Base-by-base conservation (phyloP, 2,888 invertebrate species). In the Lagria hirta region DNA sequence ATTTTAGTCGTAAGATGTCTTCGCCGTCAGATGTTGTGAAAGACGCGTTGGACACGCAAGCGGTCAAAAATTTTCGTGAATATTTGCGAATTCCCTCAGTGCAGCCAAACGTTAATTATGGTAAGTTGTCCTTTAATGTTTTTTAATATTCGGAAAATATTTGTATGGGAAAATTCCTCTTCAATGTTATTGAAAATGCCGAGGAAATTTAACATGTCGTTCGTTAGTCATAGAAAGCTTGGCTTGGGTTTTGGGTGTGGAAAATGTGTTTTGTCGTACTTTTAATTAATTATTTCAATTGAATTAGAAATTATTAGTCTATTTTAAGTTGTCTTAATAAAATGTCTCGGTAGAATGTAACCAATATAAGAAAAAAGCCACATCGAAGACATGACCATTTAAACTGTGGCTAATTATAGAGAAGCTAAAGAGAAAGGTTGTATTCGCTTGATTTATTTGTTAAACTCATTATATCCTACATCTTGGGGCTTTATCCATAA, bases 61-160 rank as follows among this genome's bases (percentile, higher is more conserved):
- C 64, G 52, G 59, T 65, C 46, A 79, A 85, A 53, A 84, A 85
- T 63, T 89, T 96, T 63, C 79, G 86, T 38, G 86, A 91, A 62
- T 96, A 94, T 75, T 73, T 96, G 35, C 77, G 80, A 54, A 90
- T 94, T 57, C 86, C 89, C 4, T 89, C 90, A 36, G 89, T 93
- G 0, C 94, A 94, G 61, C 94, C 95, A 0, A 73, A 88, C 62
- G 76, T 92, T 3, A 79, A 93, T 69, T 95, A 95, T 68, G 83
- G 93, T 91, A 72, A 77, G 80, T 72, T 61, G 27, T 48, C 42
- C 10, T 34, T 37, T 17, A 33, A 32, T 11, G 11, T 48, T 43
- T 10, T 34, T 37, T 17, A 33, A 32, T 11, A 13, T 17, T 36
- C 8, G 23, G 24, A 14, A n/a, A n/a, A n/a, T n/a, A n/a, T 30